Evolutionary conservation across 2,113 vertebrate species (phyloP), one percentile per base, ranked within the genome.

Genomic region (Chaenocephalus aceratus): DNA sequence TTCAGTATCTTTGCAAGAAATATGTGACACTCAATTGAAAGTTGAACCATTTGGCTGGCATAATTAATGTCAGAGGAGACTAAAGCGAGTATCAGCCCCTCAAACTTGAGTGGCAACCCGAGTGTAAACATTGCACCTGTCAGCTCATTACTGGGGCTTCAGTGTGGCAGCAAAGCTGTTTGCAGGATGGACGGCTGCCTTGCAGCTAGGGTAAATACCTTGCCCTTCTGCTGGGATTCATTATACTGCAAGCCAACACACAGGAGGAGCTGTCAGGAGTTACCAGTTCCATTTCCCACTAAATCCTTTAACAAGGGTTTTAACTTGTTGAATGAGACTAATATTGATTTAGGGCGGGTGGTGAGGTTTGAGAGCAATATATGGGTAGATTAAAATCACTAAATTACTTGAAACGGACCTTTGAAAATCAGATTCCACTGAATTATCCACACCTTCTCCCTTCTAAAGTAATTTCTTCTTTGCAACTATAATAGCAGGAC

Each of bases 101-200:
- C 80, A 79, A 79, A 92, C 75, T 65, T 79, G 89, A 94, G 90
- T 87, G 79, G 79, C 87, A 91, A 91, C 87, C 57, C 52, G 75
- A 89, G 88, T 83, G 83, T 89, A 90, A 94, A 91, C 91, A 90
- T 81, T 67, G 82, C 91, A 89, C 83, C 91, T 92, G 91, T 94
- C 93, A 93, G 90, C 94, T 94, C 92, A 94, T 95, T 94, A 94
- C 91, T n/a, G 72, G 72, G 64, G 78, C 83, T 82, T 90, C 86
- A 86, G 78, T 77, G 87, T 84, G 85, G 92, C 82, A 80, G 83
- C 72, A 34, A 26, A 70, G 82, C 69, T 75, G 92, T 87, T 87
- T 77, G 78, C 74, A 82, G 79, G 86, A 84, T 83, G 87, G 90
- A 90, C 77, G 60, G 74, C 87, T 88, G 79, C 86, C 88, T 86